A percentile compares a stretch with the other conserved stretches of the same genome.
Evolutionary conservation across 2,888 invertebrate genomes (phyloP).

Genomic region (Tenthredo notha): DNA sequence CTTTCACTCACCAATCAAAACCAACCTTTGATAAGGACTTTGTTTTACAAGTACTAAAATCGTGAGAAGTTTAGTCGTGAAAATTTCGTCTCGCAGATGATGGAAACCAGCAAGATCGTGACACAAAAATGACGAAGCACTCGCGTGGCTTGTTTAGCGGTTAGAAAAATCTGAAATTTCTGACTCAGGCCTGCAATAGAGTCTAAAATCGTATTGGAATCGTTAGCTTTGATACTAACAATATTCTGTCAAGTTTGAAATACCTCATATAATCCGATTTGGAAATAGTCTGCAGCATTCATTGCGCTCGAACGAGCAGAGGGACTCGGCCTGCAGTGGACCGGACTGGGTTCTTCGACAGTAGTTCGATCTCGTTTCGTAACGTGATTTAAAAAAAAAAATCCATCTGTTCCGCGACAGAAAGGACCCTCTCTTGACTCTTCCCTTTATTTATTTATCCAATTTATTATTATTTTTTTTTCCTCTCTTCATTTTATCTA

Average conservation of each 20-base stretch:
- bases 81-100: background rate
- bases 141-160: background rate
- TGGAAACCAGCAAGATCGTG: background rate
- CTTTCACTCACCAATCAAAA: background rate
- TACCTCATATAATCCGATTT: slow-evolving; percentile 62
- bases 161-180: background rate
- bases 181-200: background rate
- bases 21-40: background rate
- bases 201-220: background rate
- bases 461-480: background rate
- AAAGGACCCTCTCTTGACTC: background rate
- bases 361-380: slow-evolving; percentile 41
- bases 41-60: background rate
- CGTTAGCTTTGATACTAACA: background rate
- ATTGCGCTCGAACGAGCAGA: slow-evolving; percentile 60
- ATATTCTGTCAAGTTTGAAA: background rate
- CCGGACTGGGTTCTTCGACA: background rate
- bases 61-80: background rate
- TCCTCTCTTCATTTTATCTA: background rate
- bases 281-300: slow-evolving; percentile 64
- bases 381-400: slow-evolving; percentile 32
- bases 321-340: slow-evolving; percentile 12
- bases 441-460: slow-evolving; percentile 8
- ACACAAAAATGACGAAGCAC: background rate
- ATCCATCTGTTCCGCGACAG: slow-evolving; percentile 2